Conservation (phyloP, 2,113 vertebrate species). For the Calyptomena viridis region DNA sequence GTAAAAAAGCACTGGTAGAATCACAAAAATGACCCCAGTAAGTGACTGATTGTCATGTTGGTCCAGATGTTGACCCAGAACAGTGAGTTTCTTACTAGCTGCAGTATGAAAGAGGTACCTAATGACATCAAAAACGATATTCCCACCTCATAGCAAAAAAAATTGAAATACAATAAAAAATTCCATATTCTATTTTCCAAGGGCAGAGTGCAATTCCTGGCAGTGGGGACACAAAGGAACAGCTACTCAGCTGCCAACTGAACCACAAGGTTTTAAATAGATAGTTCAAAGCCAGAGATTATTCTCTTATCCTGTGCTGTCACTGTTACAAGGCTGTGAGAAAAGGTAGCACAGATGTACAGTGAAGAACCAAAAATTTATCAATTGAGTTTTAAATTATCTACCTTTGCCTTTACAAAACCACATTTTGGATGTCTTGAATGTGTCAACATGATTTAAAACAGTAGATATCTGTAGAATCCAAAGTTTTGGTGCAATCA, state of each 20-base stretch:
- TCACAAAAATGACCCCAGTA: neutral
- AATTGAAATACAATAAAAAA: neutral
- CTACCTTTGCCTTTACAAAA: neutral
- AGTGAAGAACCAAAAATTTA: neutral
- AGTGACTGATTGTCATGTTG: neutral
- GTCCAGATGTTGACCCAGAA: neutral
- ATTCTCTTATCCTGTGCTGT: constrained; percentile 5
- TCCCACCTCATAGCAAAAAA: neutral
- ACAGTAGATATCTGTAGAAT: neutral
- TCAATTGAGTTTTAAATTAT: neutral
- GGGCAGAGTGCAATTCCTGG: neutral
- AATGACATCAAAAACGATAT: neutral
- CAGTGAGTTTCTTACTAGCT: neutral
- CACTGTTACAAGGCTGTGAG: neutral
- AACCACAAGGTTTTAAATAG: constrained; percentile 42
- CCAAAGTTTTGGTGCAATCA: neutral
- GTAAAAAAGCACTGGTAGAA: neutral
- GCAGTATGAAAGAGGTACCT: neutral
- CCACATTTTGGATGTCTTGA: neutral
- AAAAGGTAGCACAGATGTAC: neutral
- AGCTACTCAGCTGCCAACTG: neutral
- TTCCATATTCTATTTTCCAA: neutral
- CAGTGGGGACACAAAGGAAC: neutral
- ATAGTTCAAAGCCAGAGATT: constrained; percentile 42
- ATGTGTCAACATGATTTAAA: neutral